These are phyloP conservation scores for Tapera naevia DNA, from an alignment of 2,797 vertebrate genomes.

Conservation along the genomic window DNA sequence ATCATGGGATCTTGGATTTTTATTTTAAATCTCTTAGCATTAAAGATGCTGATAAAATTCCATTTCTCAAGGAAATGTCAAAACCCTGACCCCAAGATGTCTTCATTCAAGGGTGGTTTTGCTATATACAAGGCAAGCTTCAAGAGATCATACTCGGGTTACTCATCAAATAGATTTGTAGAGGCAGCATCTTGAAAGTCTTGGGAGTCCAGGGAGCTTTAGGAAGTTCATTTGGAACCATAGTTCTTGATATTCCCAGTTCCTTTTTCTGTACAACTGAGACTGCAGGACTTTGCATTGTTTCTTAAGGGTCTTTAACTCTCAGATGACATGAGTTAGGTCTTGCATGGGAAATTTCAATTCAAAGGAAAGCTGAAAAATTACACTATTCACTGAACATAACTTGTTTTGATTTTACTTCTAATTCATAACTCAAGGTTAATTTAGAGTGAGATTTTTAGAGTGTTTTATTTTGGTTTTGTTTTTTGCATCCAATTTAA, in stretches of 20 bases:
- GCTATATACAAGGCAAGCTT: not conserved
- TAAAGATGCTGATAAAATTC: not conserved
- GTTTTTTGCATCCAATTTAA: fast-evolving
- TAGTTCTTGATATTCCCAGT: not conserved
- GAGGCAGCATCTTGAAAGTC: not conserved
- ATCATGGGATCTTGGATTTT: not conserved
- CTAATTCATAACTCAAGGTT: not conserved
- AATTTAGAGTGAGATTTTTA: not conserved
- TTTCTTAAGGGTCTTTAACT: not conserved
- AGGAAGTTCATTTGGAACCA: not conserved
- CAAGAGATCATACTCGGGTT: fast-evolving
- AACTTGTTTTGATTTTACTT: not conserved
- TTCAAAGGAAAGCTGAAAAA: not conserved
- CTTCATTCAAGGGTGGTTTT: not conserved
- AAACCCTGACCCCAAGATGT: not conserved
- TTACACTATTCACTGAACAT: not conserved
- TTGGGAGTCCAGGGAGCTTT: not conserved
- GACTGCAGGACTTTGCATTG: not conserved
- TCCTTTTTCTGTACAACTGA: not conserved
- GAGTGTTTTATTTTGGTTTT: not conserved
- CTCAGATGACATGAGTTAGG: not conserved
- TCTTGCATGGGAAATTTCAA: not conserved
- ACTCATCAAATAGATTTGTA: fast-evolving
- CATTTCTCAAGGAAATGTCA: not conserved
- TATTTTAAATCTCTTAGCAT: not conserved